These are phyloP conservation scores for Loriculus beryllinus DNA, from an alignment of 2,797 vertebrate genomes.

Conservation along the genomic window DNA sequence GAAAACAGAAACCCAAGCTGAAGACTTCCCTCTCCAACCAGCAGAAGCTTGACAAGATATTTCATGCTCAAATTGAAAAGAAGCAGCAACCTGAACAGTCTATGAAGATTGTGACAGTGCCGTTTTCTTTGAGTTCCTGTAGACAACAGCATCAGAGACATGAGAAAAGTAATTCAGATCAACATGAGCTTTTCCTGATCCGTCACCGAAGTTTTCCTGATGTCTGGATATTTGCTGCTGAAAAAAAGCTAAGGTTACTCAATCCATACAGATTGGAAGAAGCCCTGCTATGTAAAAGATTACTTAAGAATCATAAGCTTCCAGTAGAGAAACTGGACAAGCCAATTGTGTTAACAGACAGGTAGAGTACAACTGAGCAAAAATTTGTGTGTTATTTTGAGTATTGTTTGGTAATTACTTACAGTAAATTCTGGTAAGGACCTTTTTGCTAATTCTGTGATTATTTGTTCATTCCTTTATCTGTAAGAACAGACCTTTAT, in stretches of 20 bases:
- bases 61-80: constrained; percentile 79
- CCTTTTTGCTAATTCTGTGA: not conserved
- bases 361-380: constrained; percentile 74
- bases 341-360: constrained; percentile 87
- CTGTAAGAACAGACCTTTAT: not conserved
- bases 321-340: constrained; percentile 83
- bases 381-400: not conserved
- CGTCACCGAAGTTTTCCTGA: constrained; percentile 86
- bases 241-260: constrained; percentile 84
- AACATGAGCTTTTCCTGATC: constrained; percentile 79
- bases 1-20: constrained; percentile 78
- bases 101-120: constrained; percentile 72
- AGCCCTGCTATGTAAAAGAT: constrained; percentile 87
- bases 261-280: constrained; percentile 95
- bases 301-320: constrained; percentile 90
- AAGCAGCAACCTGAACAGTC: constrained; percentile 59
- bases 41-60: constrained; percentile 87
- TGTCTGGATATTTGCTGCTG: constrained; percentile 86
- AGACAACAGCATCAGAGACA: constrained; percentile 75
- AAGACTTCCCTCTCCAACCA: constrained; percentile 83
- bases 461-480: not conserved
- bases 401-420: not conserved
- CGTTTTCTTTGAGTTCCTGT: constrained; percentile 83
- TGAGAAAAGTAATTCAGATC: constrained; percentile 54
- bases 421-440: not conserved